Percentiles rank a stretch among this genome's conserved stretches.
Conservation (phyloP, 1,140 invertebrate species). For the Nephotettix cincticeps region DNA sequence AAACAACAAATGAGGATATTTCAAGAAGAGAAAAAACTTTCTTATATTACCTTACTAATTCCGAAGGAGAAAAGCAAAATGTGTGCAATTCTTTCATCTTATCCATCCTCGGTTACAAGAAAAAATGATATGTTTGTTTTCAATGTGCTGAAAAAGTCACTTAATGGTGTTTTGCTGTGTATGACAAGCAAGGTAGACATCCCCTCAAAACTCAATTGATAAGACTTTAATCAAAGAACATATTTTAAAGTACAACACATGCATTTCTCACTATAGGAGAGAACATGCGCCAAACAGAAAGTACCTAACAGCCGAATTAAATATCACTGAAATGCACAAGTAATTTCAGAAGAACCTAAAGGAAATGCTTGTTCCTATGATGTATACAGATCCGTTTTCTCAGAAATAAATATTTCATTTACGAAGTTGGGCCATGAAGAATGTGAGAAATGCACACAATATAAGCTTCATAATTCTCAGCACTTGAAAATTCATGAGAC, state of each 20-base stretch:
- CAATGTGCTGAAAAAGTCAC: slow-evolving; percentile 8
- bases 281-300: slow-evolving; percentile 34
- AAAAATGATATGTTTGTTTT: slow-evolving; percentile 23
- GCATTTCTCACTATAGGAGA: slow-evolving; percentile 35
- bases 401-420: slow-evolving; percentile 32
- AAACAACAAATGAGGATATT: background rate
- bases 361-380: slow-evolving; percentile 31
- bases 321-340: slow-evolving; percentile 32
- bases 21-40: background rate
- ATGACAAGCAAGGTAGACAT: slow-evolving; percentile 18
- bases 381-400: slow-evolving; percentile 24
- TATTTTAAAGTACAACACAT: slow-evolving; percentile 32
- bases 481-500: slow-evolving; percentile 20
- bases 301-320: slow-evolving; percentile 34
- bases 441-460: slow-evolving; percentile 31
- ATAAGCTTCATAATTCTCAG: slow-evolving; percentile 17
- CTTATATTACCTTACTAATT: background rate
- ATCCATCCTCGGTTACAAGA: slow-evolving; percentile 18
- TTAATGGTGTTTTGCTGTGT: background rate
- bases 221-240: slow-evolving; percentile 22
- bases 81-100: slow-evolving; percentile 30
- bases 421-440: slow-evolving; percentile 32
- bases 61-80: background rate
- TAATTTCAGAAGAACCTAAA: slow-evolving; percentile 31
- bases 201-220: background rate